phyloP scores from a whole-genome alignment of 2,113 vertebrate species.

The Gallinago media region DNA sequence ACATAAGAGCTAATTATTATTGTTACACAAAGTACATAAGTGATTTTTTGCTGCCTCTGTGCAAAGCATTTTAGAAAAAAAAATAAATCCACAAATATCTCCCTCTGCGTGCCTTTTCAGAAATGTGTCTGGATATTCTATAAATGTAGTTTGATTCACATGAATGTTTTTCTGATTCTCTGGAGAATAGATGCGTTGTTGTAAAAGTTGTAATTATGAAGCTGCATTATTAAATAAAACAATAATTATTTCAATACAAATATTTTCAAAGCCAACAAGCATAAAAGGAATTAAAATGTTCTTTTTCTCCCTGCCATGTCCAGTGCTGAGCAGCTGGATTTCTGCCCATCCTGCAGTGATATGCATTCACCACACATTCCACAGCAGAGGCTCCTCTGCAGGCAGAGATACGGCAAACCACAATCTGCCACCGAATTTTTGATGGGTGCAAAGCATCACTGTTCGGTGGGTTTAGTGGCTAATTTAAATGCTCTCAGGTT shows the following conservation, averaged over 20 bases:
- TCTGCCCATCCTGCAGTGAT: neutral
- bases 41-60: neutral
- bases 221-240: constrained; percentile 2
- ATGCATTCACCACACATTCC: neutral
- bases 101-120: neutral
- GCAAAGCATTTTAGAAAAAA: neutral
- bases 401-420: neutral
- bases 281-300: neutral
- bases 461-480: neutral
- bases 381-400: neutral
- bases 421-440: neutral
- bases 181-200: constrained; percentile 4
- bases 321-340: neutral
- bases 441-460: neutral
- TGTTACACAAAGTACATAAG: neutral
- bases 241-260: constrained; percentile 43
- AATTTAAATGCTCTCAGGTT: neutral
- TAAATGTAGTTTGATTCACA: neutral
- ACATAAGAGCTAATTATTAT: neutral
- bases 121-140: neutral
- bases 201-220: constrained; percentile 21
- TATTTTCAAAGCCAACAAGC: constrained; percentile 27
- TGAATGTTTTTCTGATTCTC: neutral
- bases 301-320: neutral
- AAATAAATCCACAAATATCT: neutral